A percentile compares a stretch with the other conserved stretches of the same genome.
phyloP scores from a whole-genome alignment of 2,113 vertebrate genomes.

The Meles meles region DNA sequence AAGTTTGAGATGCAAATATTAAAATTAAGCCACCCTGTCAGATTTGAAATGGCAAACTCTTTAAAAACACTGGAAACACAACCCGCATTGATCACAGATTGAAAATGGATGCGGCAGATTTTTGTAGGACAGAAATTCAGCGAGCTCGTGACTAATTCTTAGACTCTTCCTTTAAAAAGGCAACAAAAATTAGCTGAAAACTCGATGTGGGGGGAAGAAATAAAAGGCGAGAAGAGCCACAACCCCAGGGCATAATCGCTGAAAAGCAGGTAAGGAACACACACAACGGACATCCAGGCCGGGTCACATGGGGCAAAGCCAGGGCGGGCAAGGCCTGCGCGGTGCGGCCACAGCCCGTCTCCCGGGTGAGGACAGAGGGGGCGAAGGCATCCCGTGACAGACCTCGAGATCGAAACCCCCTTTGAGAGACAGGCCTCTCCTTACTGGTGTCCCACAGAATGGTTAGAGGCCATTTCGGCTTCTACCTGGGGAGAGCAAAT shows the following conservation, averaged over 20 bases:
- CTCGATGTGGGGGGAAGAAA: background rate
- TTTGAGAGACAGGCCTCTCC: background rate
- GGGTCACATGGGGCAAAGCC: background rate
- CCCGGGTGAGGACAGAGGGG: background rate
- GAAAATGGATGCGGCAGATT: background rate
- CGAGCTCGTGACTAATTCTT: background rate
- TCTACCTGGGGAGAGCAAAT: background rate
- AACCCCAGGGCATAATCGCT: rapidly evolving
- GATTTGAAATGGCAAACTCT: background rate
- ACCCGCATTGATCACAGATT: background rate
- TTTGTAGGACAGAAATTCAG: background rate
- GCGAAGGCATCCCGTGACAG: background rate
- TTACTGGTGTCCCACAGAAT: background rate
- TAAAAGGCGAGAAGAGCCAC: background rate
- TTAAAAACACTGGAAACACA: background rate
- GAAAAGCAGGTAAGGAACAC: background rate
- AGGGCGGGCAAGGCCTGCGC: background rate
- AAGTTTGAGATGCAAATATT: background rate
- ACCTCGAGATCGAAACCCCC: background rate
- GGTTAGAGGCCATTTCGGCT: background rate
- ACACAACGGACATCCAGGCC: background rate
- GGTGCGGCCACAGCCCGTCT: no score
- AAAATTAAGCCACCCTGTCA: background rate
- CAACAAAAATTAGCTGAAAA: background rate
- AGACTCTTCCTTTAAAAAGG: background rate